These are phyloP conservation scores for Oncopeltus fasciatus DNA, from an alignment of 1,140 invertebrate species.

Conservation along the genomic window DNA sequence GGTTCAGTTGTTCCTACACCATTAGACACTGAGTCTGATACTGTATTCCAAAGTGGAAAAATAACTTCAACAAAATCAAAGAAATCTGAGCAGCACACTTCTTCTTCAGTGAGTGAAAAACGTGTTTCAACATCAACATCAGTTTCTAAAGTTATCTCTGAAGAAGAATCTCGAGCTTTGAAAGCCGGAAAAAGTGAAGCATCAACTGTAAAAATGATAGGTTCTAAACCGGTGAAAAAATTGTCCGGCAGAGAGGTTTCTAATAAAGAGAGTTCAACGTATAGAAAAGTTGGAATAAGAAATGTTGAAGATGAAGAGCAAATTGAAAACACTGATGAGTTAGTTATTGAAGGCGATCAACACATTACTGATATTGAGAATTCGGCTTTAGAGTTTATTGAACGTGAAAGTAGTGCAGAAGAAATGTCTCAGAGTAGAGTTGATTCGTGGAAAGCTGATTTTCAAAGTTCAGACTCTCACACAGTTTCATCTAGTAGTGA, in stretches of 20 bases:
- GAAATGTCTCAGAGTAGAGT: background rate
- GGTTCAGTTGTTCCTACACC: background rate
- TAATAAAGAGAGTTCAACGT: background rate
- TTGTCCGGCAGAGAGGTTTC: background rate
- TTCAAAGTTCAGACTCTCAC: background rate
- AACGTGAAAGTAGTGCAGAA: background rate
- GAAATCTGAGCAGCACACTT: background rate
- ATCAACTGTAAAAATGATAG: conserved; percentile 4
- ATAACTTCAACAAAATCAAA: background rate
- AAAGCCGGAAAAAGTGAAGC: background rate
- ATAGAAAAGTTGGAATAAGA: background rate
- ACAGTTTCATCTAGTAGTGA: background rate
- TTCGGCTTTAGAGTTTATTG: background rate
- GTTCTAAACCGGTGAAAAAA: background rate
- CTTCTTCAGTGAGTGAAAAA: background rate
- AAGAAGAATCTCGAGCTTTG: background rate
- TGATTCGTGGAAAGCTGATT: background rate
- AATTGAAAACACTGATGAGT: background rate
- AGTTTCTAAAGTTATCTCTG: background rate
- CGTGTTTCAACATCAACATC: background rate
- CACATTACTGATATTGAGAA: no score
- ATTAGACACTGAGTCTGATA: background rate
- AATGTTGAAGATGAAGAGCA: background rate
- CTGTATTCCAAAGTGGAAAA: background rate
- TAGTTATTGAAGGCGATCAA: background rate